phyloP scores from a whole-genome alignment of 2,113 vertebrate genomes.

The Speoplatyrhinus poulsoni region DNA sequence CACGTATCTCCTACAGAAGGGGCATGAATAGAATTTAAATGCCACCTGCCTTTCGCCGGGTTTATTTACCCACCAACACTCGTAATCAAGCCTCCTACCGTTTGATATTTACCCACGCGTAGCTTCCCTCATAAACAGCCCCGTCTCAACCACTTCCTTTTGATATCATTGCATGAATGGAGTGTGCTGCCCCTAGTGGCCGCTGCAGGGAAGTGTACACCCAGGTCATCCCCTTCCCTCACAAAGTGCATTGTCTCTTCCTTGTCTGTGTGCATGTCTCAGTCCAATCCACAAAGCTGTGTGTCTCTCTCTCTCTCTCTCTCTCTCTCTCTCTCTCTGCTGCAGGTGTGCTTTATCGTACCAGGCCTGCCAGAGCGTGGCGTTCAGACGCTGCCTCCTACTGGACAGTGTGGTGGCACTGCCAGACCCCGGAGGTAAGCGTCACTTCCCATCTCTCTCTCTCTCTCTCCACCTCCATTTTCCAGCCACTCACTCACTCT shows the following conservation, averaged over 20 bases:
- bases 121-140: constrained; percentile 42
- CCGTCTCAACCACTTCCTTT: constrained; percentile 24
- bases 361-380: constrained; percentile 93
- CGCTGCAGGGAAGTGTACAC: constrained; percentile 32
- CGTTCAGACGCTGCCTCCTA: constrained; percentile 91
- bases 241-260: constrained; percentile 36
- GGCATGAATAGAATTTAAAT: constrained; percentile 45
- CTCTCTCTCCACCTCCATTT: constrained; percentile 18
- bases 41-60: constrained; percentile 37
- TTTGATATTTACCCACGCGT: constrained; percentile 68
- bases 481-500: constrained; percentile 51
- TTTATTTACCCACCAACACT: constrained; percentile 59
- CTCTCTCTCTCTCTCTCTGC: constrained; percentile 47
- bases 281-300: constrained; percentile 41
- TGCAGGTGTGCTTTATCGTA: constrained; percentile 94
- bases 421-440: constrained; percentile 88
- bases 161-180: constrained; percentile 12
- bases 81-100: constrained; percentile 60
- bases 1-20: constrained; percentile 17
- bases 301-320: constrained; percentile 47
- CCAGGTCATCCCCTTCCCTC: constrained; percentile 17
- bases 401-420: constrained; percentile 90
- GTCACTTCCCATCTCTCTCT: constrained; percentile 53
- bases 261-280: constrained; percentile 25
- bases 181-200: constrained; percentile 53